phyloP scores from a whole-genome alignment of 1,140 invertebrate genomes.

The Philotrypesis tridentata region DNA sequence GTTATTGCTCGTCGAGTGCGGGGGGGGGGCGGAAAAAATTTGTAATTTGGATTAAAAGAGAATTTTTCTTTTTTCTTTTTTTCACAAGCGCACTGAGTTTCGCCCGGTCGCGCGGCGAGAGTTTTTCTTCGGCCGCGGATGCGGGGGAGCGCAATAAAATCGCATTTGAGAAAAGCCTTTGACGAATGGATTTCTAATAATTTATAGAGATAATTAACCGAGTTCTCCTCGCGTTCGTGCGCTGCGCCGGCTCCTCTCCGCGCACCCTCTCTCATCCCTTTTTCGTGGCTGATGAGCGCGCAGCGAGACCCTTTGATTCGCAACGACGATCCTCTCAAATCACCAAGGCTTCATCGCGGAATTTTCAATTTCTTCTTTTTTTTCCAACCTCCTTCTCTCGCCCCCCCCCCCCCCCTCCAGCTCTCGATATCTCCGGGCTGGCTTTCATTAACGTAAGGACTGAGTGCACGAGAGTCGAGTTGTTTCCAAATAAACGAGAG shows the following conservation, averaged over 20 bases:
- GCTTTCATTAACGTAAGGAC: constrained; percentile 40
- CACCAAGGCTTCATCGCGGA: constrained; percentile 11
- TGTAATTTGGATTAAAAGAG: constrained; percentile 16
- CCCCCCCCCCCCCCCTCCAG: no score
- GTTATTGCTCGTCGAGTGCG: not conserved
- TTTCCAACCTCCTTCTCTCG: not conserved
- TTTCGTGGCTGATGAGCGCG: constrained; percentile 12
- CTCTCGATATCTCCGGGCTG: constrained; percentile 24
- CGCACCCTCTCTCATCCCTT: not conserved
- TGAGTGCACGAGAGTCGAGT: not conserved
- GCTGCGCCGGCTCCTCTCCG: not conserved
- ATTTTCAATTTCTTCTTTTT: constrained; percentile 10
- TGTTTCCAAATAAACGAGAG: not conserved
- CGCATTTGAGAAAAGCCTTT: constrained; percentile 51
- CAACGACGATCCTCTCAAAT: constrained; percentile 30
- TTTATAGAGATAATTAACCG: constrained; percentile 58
- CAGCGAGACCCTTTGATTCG: constrained; percentile 53
- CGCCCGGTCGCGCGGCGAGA: no score
- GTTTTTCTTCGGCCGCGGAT: not conserved
- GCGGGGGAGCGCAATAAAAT: constrained; percentile 43
- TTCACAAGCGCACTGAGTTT: no score
- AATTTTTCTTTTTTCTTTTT: not conserved
- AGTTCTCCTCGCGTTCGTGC: constrained; percentile 34
- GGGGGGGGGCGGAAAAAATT: not conserved
- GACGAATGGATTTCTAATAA: constrained; percentile 59